phyloP scores from a whole-genome alignment of 1,140 invertebrate species.

The Diorhabda elongata region DNA sequence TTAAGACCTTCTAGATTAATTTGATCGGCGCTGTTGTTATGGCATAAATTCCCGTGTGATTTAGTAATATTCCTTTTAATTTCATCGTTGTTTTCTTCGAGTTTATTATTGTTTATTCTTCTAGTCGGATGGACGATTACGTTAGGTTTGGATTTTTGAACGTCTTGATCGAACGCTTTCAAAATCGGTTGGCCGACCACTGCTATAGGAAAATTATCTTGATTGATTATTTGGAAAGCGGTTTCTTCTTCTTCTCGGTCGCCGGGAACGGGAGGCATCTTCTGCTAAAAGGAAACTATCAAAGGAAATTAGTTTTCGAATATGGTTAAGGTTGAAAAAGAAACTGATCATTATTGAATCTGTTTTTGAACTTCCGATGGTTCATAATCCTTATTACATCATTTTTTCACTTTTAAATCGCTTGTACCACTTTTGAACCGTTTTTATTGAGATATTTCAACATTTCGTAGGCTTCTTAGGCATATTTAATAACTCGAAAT shows the following conservation, averaged over 20 bases:
- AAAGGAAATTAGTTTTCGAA: too few species aligned
- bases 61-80: constrained; percentile 43
- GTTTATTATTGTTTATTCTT: constrained; percentile 35
- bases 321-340: too few species aligned
- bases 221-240: constrained; percentile 52
- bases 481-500: too few species aligned
- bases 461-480: too few species aligned
- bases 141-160: constrained; percentile 47
- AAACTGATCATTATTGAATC: too few species aligned
- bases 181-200: constrained; percentile 42
- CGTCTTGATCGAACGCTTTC: constrained; percentile 42
- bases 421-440: too few species aligned
- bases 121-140: constrained; percentile 51
- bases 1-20: constrained; percentile 39
- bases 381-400: too few species aligned
- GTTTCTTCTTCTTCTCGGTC: constrained; percentile 41
- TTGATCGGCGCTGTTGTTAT: constrained; percentile 36
- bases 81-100: constrained; percentile 22
- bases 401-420: too few species aligned
- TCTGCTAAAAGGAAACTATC: constrained; percentile 9
- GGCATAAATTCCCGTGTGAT: constrained; percentile 48
- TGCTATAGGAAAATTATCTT: constrained; percentile 44
- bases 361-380: too few species aligned
- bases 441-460: too few species aligned
- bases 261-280: constrained; percentile 44